Conservation (phyloP, 2,113 vertebrate genomes). For the Xiphophorus maculatus region DNA sequence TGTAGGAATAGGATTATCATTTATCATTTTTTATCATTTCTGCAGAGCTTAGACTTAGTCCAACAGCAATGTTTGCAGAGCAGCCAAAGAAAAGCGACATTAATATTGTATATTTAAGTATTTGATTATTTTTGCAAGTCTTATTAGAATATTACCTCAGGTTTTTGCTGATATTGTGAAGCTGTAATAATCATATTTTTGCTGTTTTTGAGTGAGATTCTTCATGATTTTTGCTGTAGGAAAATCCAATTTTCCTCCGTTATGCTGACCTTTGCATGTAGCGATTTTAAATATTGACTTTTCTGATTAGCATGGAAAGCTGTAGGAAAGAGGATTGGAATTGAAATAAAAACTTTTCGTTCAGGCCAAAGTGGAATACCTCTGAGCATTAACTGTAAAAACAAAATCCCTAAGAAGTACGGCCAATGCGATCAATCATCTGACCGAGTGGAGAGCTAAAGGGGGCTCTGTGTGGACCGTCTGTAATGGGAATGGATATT, state of each 20-base stretch:
- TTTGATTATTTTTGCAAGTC: not conserved
- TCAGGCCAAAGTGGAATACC: conserved; percentile 57
- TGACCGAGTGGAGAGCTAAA: conserved; percentile 59
- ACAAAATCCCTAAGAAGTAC: conserved; percentile 49
- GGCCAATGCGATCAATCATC: conserved; percentile 61
- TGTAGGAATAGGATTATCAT: too few species aligned
- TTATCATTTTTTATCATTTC: too few species aligned
- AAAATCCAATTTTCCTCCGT: conserved; percentile 19
- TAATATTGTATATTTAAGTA: not conserved
- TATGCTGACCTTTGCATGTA: conserved; percentile 46
- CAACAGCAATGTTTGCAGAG: not conserved
- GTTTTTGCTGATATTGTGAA: not conserved
- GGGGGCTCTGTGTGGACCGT: conserved; percentile 43
- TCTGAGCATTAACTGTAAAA: conserved; percentile 59
- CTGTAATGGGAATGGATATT: conserved; percentile 71
- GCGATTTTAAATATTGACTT: conserved; percentile 54
- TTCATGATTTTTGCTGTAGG: conserved; percentile 3
- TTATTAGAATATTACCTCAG: not conserved
- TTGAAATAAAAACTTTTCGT: conserved; percentile 23
- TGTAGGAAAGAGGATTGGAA: conserved; percentile 56
- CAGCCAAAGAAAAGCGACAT: not conserved
- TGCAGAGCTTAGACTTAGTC: not conserved
- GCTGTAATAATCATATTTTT: not conserved
- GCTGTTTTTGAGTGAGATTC: conserved; percentile 8
- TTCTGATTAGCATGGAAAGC: conserved; percentile 62